A percentile compares a stretch with the other conserved stretches of the same genome.
These are phyloP conservation scores for Tubulanus polymorphus DNA, from an alignment of 2,888 invertebrate species.

Conservation along the genomic window DNA sequence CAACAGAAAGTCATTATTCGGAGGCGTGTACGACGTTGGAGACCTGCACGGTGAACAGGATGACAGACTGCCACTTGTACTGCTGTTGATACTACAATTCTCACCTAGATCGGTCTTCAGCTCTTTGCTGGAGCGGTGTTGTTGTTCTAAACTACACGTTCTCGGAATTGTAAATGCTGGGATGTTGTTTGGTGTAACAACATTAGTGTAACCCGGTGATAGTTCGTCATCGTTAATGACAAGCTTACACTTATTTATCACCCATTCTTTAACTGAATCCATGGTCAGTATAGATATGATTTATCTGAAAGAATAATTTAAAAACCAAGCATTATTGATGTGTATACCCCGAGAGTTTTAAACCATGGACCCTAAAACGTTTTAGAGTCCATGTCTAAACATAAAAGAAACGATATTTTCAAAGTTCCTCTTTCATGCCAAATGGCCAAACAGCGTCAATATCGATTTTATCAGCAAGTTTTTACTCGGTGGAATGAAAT, in stretches of 20 bases:
- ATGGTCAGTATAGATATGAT: too few species aligned
- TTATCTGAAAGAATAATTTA: too few species aligned
- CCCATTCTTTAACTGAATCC: slow-evolving; percentile 40
- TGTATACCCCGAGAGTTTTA: too few species aligned
- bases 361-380: too few species aligned
- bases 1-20: not conserved
- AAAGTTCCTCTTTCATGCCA: too few species aligned
- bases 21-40: slow-evolving; percentile 1
- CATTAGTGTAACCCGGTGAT: slow-evolving; percentile 1
- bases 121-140: slow-evolving; percentile 27
- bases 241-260: slow-evolving; percentile 32
- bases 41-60: slow-evolving; percentile 7
- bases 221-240: slow-evolving; percentile 10
- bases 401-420: too few species aligned
- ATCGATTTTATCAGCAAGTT: too few species aligned
- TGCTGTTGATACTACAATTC: slow-evolving; percentile 22
- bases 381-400: too few species aligned
- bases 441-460: too few species aligned
- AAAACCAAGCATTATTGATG: too few species aligned
- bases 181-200: slow-evolving; percentile 37
- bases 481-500: too few species aligned
- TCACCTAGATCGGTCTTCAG: slow-evolving; percentile 26
- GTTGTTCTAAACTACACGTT: slow-evolving; percentile 28
- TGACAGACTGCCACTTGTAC: slow-evolving; percentile 26
- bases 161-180: slow-evolving; percentile 44